Evolutionary conservation across 1,140 invertebrate genomes (phyloP), one percentile per base, ranked within the genome.

Genomic region (Pseudachorutes palmiensis): DNA sequence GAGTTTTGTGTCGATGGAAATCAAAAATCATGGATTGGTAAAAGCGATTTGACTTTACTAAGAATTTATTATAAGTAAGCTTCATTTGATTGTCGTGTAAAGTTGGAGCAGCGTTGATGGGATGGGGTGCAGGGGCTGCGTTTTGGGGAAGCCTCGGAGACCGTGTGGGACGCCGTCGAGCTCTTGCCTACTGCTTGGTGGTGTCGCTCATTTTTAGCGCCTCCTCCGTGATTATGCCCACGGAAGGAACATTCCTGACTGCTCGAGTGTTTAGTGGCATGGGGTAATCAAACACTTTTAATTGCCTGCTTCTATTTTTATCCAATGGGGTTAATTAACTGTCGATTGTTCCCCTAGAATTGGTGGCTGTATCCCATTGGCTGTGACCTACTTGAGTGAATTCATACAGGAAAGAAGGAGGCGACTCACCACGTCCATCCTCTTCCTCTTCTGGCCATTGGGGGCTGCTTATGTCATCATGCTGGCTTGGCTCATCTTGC

Each of bases 21-120:
- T 2, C 72, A 74, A 61, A 74, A 74, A 57, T 72, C 70, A 60
- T 74, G 72, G 72, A 29, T 74, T 3, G 72, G 72, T 73, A 67
- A 65, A 59, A 32, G 24, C 24, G 26, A 2, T 62, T 33, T 36
- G n/a, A n/a, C n/a, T n/a, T n/a, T n/a, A n/a, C n/a, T n/a, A n/a
- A n/a, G n/a, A n/a, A n/a, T n/a, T n/a, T n/a, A n/a, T n/a, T n/a
- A n/a, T n/a, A n/a, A n/a, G n/a, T n/a, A n/a, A n/a, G n/a, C n/a
- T n/a, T n/a, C n/a, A n/a, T n/a, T n/a, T n/a, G n/a, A n/a, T n/a
- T n/a, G n/a, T n/a, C n/a, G n/a, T n/a, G n/a, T n/a, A n/a, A n/a
- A 73, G 72, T 74, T 58, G 67, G 72, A 57, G 72, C 70, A 22
- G 70, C 66, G 9, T 30, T 74, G 26, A 64, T 74, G 41, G 72